Conservation (phyloP, 2,888 invertebrate species). For the Allygus modestus region DNA sequence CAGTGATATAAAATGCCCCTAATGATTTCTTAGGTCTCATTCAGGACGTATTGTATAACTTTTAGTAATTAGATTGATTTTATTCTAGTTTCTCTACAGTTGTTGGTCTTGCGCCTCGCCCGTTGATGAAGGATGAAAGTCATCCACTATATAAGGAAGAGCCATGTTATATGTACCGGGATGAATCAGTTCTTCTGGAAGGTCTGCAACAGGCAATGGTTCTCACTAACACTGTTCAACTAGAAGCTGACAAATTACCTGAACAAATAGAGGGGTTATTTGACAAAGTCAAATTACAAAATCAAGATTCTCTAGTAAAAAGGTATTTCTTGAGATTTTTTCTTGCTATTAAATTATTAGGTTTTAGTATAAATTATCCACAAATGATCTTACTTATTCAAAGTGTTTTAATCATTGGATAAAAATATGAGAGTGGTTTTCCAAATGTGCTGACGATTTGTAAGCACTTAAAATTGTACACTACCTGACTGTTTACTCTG, state of each 20-base stretch:
- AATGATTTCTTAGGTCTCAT: too few species aligned
- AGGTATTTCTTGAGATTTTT: slow-evolving; percentile 71
- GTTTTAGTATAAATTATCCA: neutral
- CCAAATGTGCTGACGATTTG: too few species aligned
- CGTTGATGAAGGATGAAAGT: slow-evolving; percentile 12
- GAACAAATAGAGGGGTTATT: slow-evolving; percentile 76
- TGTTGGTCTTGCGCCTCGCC: slow-evolving; percentile 32
- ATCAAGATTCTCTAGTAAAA: slow-evolving; percentile 79
- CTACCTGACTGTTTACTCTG: too few species aligned
- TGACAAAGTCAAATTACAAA: slow-evolving; percentile 75
- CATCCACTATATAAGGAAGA: slow-evolving; percentile 56
- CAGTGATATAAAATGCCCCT: too few species aligned
- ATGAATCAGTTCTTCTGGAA: slow-evolving; percentile 82
- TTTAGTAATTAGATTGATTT: too few species aligned
- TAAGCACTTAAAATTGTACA: too few species aligned
- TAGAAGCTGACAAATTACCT: slow-evolving; percentile 79
- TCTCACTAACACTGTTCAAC: slow-evolving; percentile 86
- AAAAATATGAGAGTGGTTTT: too few species aligned
- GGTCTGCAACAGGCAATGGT: slow-evolving; percentile 88
- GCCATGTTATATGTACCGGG: slow-evolving; percentile 74
- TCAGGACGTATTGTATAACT: too few species aligned
- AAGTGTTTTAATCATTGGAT: too few species aligned
- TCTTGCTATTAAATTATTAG: slow-evolving; percentile 19
- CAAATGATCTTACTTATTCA: too few species aligned
- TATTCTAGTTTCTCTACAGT: slow-evolving; percentile 24